Conservation (phyloP, 1,140 invertebrate genomes). For the Lamellibrachia luymesi region DNA sequence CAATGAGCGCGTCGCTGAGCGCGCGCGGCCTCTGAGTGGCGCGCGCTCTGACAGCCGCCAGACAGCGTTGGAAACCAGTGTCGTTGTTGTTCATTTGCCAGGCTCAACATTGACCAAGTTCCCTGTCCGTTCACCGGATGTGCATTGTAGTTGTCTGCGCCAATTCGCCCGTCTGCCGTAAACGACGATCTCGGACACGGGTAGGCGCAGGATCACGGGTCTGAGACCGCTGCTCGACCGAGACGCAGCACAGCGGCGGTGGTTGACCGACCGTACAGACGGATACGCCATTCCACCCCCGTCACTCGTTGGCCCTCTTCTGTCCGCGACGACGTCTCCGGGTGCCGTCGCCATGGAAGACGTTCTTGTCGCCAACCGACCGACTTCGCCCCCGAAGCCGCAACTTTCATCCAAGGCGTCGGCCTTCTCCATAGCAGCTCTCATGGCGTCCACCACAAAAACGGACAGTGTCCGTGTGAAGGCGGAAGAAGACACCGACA, state of each 20-base stretch:
- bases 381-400: conserved; percentile 6
- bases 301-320: not conserved
- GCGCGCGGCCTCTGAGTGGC: not conserved
- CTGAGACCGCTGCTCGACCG: not conserved
- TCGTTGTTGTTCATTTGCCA: not conserved
- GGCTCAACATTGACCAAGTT: not conserved
- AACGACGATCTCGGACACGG: not conserved
- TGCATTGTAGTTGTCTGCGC: not conserved
- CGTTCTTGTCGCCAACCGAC: not conserved
- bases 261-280: not conserved
- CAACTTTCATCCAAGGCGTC: conserved; percentile 20
- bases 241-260: not conserved
- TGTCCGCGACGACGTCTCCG: not conserved
- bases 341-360: conserved; percentile 3
- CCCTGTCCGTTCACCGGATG: not conserved
- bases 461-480: not conserved
- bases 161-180: not conserved
- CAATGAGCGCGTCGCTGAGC: not conserved
- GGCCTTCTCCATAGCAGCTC: conserved; percentile 21
- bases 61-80: not conserved
- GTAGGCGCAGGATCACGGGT: not conserved
- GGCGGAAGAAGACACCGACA: not conserved
- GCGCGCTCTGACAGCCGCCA: not conserved
- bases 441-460: conserved; percentile 12
- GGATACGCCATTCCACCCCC: not conserved